These are phyloP conservation scores for Ophiothrix spiculata DNA, from an alignment of 35 echinoderm and acorn worm species.

Conservation along the genomic window DNA sequence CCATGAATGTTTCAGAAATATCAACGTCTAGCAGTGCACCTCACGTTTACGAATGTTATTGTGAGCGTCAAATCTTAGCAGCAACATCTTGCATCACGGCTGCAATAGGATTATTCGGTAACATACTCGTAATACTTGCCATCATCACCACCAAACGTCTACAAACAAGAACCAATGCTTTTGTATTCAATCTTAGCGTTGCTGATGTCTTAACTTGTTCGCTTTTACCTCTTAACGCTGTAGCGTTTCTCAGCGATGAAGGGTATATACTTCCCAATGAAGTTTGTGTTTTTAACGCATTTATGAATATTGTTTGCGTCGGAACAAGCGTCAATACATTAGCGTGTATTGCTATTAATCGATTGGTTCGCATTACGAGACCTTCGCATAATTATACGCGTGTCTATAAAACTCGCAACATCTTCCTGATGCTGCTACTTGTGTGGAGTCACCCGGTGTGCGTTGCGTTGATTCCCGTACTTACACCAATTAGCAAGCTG, in stretches of 20 bases:
- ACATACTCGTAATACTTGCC: not conserved
- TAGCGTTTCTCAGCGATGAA: not conserved
- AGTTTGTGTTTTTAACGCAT: not conserved
- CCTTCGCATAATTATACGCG: slow-evolving; percentile 14
- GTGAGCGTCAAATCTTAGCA: not conserved
- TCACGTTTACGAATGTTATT: not conserved
- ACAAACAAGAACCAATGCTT: not conserved
- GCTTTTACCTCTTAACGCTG: not conserved
- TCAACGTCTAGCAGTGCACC: no score
- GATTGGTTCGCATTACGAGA: slow-evolving; percentile 50
- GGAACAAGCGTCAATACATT: slow-evolving; percentile 31
- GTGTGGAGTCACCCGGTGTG: slow-evolving; percentile 33
- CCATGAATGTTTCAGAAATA: no score
- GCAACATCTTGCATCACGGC: not conserved
- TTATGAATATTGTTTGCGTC: not conserved
- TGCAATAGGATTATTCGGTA: not conserved
- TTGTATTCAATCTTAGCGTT: not conserved
- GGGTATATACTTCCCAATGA: not conserved
- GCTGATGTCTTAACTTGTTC: not conserved
- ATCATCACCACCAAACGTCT: not conserved
- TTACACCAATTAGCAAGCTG: slow-evolving; percentile 9
- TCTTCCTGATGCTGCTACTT: slow-evolving; percentile 18
- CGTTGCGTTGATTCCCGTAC: slow-evolving; percentile 10
- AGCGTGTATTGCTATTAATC: slow-evolving; percentile 46
- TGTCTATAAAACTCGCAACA: slow-evolving; percentile 9